A percentile compares a stretch with the other conserved stretches of the same genome.
Evolutionary conservation across 2,797 vertebrate species (phyloP).

Genomic region (Cynopterus sphinx): DNA sequence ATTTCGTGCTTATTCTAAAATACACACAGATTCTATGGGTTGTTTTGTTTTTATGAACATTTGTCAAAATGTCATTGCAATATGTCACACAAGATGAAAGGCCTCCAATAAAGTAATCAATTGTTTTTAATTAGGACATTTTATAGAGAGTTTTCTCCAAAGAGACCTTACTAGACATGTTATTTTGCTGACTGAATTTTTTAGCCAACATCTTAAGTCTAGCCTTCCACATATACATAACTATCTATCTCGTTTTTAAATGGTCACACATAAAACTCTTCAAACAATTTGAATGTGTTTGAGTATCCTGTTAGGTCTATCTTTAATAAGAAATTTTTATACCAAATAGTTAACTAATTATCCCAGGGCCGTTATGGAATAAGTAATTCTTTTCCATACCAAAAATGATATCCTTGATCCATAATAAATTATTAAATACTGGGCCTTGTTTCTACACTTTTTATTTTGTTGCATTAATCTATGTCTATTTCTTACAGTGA

Average conservation of each 20-base stretch:
- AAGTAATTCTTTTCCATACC: neutral
- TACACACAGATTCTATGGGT: neutral
- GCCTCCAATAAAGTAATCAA: neutral
- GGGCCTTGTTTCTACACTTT: neutral
- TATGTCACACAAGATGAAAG: neutral
- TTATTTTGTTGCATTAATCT: neutral
- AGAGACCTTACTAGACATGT: neutral
- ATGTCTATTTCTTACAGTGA: neutral
- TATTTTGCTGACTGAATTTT: neutral
- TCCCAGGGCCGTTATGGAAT: neutral
- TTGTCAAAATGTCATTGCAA: neutral
- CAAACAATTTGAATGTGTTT: constrained; percentile 14
- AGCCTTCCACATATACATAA: neutral
- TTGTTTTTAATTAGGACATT: neutral
- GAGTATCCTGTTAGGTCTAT: neutral
- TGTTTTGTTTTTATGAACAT: neutral
- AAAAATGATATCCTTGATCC: neutral
- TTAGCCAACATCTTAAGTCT: neutral
- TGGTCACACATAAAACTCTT: neutral
- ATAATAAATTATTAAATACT: neutral
- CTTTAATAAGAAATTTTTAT: neutral
- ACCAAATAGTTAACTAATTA: constrained; percentile 1
- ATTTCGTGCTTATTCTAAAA: neutral
- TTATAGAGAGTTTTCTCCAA: neutral
- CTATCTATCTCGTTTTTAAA: neutral